Conservation (phyloP, 2,888 invertebrate species). For the Zhengitettix transpicula region DNA sequence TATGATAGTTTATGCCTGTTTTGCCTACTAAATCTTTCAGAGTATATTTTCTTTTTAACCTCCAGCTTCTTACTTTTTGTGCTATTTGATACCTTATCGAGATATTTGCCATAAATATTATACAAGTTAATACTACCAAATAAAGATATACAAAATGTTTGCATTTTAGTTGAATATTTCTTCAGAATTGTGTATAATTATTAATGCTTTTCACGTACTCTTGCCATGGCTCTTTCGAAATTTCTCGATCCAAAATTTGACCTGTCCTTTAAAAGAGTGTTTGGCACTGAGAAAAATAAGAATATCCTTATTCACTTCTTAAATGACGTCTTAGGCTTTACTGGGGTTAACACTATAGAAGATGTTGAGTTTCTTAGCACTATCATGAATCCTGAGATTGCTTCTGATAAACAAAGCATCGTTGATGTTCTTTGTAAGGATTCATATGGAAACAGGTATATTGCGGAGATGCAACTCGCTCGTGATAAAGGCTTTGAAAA, state of each 20-base stretch:
- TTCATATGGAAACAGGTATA: slow-evolving; percentile 10
- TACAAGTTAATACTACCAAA: too few species aligned
- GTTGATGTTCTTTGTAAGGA: slow-evolving; percentile 18
- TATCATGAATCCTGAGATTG: slow-evolving; percentile 30
- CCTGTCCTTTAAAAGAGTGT: background rate
- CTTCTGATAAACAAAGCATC: slow-evolving; percentile 18
- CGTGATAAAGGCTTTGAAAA: slow-evolving; percentile 13
- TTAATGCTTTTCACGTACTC: background rate
- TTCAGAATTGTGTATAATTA: background rate
- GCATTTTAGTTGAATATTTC: background rate
- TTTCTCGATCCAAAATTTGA: background rate
- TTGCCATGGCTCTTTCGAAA: background rate
- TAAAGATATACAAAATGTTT: too few species aligned
- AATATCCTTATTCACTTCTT: slow-evolving; percentile 35
- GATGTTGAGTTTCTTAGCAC: slow-evolving; percentile 39
- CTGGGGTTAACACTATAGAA: slow-evolving; percentile 17
- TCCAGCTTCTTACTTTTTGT: too few species aligned
- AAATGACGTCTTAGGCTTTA: slow-evolving; percentile 1
- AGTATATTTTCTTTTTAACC: too few species aligned
- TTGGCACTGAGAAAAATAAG: slow-evolving; percentile 20
- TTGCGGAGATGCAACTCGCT: slow-evolving; percentile 17
- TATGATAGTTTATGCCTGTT: too few species aligned
- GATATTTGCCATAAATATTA: too few species aligned
- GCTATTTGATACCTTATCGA: too few species aligned
- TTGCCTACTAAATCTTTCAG: too few species aligned